phyloP scores from a whole-genome alignment of 30 jellyfish, hydroid and myxozoan genomes.

The Aurelia aurita complex sp. Pacific region DNA sequence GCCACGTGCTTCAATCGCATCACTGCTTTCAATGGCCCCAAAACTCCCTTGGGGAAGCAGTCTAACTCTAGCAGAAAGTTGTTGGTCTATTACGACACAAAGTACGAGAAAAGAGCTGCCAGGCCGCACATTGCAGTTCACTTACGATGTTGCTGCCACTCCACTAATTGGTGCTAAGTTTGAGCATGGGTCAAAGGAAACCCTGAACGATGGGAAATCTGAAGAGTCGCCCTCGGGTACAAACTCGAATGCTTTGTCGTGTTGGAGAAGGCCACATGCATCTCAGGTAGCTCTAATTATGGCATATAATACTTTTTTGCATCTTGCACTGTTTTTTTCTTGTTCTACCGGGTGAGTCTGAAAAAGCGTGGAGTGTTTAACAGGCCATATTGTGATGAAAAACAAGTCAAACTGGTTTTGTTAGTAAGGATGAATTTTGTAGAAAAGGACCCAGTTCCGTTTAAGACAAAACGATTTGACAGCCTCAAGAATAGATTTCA shows the following conservation, averaged over 20 bases:
- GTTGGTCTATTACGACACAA: slow-evolving; percentile 83
- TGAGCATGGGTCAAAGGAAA: slow-evolving; percentile 68
- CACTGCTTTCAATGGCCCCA: slow-evolving; percentile 89
- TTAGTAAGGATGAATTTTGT: too few species aligned
- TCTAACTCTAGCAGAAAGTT: slow-evolving; percentile 82
- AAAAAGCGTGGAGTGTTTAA: too few species aligned
- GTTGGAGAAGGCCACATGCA: slow-evolving; percentile 98
- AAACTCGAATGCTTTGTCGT: slow-evolving; percentile 65
- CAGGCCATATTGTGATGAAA: too few species aligned
- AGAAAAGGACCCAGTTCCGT: too few species aligned
- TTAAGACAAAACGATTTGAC: too few species aligned
- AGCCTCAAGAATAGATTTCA: too few species aligned
- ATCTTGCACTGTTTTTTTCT: too few species aligned
- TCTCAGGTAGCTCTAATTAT: slow-evolving; percentile 75
- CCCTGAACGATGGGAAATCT: slow-evolving; percentile 45
- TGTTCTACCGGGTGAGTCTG: too few species aligned
- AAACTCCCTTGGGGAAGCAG: slow-evolving; percentile 94
- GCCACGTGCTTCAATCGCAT: slow-evolving; percentile 96
- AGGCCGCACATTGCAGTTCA: slow-evolving; percentile 97
- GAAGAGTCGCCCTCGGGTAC: slow-evolving; percentile 57
- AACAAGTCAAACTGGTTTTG: too few species aligned
- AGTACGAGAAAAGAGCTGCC: slow-evolving; percentile 92
- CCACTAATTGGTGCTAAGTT: slow-evolving; percentile 96
- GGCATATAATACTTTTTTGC: too few species aligned
- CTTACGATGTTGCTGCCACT: slow-evolving; percentile 93